Conservation (phyloP, 2,113 vertebrate genomes). For the Monarcha castaneiventris region DNA sequence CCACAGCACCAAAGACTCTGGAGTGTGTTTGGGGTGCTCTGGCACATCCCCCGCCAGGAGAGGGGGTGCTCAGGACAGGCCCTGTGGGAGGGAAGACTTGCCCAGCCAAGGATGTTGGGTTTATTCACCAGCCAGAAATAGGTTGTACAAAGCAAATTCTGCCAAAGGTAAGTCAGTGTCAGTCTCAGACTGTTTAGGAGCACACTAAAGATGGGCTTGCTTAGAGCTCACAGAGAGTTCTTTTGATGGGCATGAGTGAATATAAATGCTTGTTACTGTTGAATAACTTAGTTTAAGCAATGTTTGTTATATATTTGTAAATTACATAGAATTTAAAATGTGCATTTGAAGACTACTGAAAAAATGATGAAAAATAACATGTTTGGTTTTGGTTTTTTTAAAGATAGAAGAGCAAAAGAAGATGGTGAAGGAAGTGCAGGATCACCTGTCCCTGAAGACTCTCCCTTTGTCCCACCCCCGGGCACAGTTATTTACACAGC, state of each 20-base stretch:
- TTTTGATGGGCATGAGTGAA: neutral
- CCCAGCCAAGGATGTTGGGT: conserved; percentile 67
- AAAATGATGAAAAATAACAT: neutral
- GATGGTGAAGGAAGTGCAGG: conserved; percentile 59
- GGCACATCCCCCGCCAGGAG: conserved; percentile 62
- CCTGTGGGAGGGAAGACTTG: conserved; percentile 11
- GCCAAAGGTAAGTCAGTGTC: conserved; percentile 63
- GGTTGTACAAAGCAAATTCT: neutral
- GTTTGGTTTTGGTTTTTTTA: neutral
- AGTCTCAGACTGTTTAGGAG: neutral
- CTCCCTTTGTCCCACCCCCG: conserved; percentile 65
- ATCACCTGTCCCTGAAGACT: neutral
- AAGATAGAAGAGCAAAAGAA: conserved; percentile 29
- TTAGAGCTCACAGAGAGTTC: neutral
- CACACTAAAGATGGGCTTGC: neutral
- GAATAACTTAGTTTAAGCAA: neutral
- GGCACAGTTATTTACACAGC: conserved; percentile 76
- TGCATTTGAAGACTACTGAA: neutral
- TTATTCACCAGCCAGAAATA: conserved; percentile 70
- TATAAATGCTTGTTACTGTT: neutral
- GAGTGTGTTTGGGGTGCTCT: conserved; percentile 75
- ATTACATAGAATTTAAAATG: neutral
- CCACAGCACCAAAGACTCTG: conserved; percentile 85
- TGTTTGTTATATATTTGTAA: neutral
- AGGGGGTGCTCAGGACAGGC: neutral